Evolutionary conservation across 2,888 invertebrate species (phyloP).

Genomic region (Aplocera efformata): DNA sequence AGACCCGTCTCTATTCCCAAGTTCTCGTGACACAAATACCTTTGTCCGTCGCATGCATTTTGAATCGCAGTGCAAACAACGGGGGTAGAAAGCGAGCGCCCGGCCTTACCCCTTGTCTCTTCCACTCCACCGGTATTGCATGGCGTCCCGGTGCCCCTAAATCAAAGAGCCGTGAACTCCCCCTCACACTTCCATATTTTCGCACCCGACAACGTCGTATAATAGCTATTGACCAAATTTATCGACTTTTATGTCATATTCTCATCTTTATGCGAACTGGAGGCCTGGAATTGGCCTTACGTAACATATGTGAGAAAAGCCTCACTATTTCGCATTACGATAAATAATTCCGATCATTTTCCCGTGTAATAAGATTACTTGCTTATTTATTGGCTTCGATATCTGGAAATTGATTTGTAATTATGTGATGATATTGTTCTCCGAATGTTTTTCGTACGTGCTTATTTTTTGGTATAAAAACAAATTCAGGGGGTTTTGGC

Average conservation of each 20-base stretch:
- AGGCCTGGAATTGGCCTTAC: constrained; percentile 53
- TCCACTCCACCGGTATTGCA: constrained; percentile 28
- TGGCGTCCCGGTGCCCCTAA: constrained; percentile 46
- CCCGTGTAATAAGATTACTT: constrained; percentile 39
- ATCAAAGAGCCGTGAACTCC: constrained; percentile 71
- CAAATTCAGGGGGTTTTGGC: background rate
- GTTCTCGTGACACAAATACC: constrained; percentile 29
- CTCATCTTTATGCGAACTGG: constrained; percentile 67
- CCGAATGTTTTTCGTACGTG: background rate
- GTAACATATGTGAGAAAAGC: constrained; percentile 50
- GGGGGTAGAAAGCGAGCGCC: constrained; percentile 16
- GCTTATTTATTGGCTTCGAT: constrained; percentile 37
- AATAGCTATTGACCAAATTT: constrained; percentile 78
- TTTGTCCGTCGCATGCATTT: constrained; percentile 25
- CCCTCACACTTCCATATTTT: constrained; percentile 73
- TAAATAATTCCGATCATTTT: constrained; percentile 51
- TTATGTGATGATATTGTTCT: background rate
- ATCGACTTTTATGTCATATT: constrained; percentile 75
- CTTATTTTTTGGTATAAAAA: too few species aligned
- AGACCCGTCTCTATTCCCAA: constrained; percentile 21
- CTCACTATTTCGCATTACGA: constrained; percentile 41
- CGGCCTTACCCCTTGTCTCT: constrained; percentile 20
- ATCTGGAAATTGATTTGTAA: constrained; percentile 11
- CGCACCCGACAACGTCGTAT: constrained; percentile 73
- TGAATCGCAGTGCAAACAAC: constrained; percentile 28